Percentiles rank a stretch among this genome's conserved stretches.
phyloP scores from a whole-genome alignment of 2,888 invertebrate genomes.

The Rhopalosiphum nymphaeae region DNA sequence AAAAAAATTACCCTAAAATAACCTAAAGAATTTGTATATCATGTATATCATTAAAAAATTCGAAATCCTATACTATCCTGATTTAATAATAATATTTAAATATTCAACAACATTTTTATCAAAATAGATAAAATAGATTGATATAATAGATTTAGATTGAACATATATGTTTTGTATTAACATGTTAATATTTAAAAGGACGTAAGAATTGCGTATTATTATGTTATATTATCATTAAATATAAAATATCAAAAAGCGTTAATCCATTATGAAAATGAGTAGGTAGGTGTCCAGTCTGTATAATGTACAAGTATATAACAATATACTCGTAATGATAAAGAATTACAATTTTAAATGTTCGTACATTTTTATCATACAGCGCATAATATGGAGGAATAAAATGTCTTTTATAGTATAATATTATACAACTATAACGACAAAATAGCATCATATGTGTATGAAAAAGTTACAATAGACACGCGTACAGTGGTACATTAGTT shows the following conservation, averaged over 20 bases:
- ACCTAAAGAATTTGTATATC: too few relatives aligned
- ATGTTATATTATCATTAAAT: not conserved
- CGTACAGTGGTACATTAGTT: not conserved
- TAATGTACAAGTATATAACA: not conserved
- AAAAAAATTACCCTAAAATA: too few relatives aligned
- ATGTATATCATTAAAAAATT: too few relatives aligned
- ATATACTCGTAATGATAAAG: not conserved
- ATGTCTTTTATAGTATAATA: not conserved
- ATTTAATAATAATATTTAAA: not conserved
- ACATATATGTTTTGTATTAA: too few relatives aligned
- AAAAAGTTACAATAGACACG: not conserved
- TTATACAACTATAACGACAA: too few relatives aligned
- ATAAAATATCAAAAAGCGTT: not conserved
- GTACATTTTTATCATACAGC: not conserved
- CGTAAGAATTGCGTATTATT: not conserved
- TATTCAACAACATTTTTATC: not conserved
- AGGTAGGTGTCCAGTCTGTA: not conserved
- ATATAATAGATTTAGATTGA: too few relatives aligned
- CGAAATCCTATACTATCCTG: too few relatives aligned
- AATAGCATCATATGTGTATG: not conserved
- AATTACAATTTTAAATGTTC: not conserved
- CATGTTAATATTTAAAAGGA: not conserved
- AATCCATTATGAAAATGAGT: not conserved
- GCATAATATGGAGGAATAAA: not conserved
- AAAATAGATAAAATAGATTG: too few relatives aligned